Evolutionary conservation across 2,113 vertebrate genomes (phyloP), one percentile per base, ranked within the genome.

Genomic region (Promerops cafer): DNA sequence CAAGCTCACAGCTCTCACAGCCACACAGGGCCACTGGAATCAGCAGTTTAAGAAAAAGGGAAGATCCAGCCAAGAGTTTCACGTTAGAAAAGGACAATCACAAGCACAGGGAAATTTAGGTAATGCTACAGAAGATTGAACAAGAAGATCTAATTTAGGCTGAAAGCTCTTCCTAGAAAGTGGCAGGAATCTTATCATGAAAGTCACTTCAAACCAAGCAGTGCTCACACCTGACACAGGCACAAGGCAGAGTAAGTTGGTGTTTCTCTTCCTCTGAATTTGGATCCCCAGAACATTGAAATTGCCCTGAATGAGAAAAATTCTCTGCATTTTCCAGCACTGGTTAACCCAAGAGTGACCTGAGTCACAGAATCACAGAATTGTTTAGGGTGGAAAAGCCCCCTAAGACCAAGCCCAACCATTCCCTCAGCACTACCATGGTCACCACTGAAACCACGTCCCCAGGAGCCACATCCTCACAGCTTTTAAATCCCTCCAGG

Each of bases 151-250:
- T 68, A 89, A 84, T 82, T 93, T 82, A 71, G 72, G 47, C 4
- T 61, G 77, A 90, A 93, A 93, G 83, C 37, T 75, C 31, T 92
- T 90, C 86, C 80, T 90, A 87, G 94, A 86, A 96, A 78, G 71
- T 39, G 19, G 68, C 37, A 81, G 57, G 44, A 84, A 37, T 53
- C 72, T 72, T 68, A 4, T 5, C 5, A 61, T 49, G 44, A 31
- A 86, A 89, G 64, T 89, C 72, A 42, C 37, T 81, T 88, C 64
- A 71, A 81, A 68, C 44, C n/a, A 75, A 54, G 64, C 10, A 2
- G 9, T n/a, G 60, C 27, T 89, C 44, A 28, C 13, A 83, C 31
- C 47, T 45, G 21, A 63, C 70, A n/a, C 3, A 19, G 31, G 37
- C 50, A 90, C 54, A 56, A 68, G 27, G 49, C 47, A 59, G 44